phyloP scores from a whole-genome alignment of 2,113 vertebrate species.

The Aythya baeri region DNA sequence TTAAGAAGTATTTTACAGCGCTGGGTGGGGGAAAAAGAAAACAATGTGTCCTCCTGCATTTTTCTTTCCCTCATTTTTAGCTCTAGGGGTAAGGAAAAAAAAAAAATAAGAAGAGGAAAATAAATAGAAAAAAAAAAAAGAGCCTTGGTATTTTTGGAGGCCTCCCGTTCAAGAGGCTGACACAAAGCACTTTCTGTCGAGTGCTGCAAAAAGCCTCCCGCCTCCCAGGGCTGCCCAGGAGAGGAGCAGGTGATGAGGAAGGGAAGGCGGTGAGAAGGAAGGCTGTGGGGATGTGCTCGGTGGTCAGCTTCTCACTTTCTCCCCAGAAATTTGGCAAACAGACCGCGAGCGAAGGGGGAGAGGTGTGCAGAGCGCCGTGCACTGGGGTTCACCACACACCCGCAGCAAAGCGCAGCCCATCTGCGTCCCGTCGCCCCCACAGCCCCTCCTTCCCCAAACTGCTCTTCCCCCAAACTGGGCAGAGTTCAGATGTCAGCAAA shows the following conservation, averaged over 20 bases:
- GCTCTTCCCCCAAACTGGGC: neutral
- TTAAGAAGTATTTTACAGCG: slow-evolving; percentile 49
- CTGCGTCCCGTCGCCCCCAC: neutral
- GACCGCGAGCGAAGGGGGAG: neutral
- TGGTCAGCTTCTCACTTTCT: neutral
- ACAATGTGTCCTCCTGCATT: slow-evolving; percentile 14
- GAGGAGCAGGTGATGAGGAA: neutral
- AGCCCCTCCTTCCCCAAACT: neutral
- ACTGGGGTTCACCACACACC: neutral
- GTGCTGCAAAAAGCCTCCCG: neutral
- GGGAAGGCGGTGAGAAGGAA: neutral
- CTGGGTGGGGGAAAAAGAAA: neutral
- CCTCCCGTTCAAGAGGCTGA: neutral
- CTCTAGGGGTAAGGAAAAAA: neutral
- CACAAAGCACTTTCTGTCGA: neutral
- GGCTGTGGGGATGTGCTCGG: neutral
- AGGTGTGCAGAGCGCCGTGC: neutral
- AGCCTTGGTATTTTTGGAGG: slow-evolving; percentile 5
- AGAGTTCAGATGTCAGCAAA: slow-evolving; percentile 35
- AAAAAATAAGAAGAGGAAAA: neutral
- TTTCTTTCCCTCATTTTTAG: slow-evolving; percentile 2
- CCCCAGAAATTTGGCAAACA: neutral
- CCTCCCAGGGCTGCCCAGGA: neutral
- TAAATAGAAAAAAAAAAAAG: neutral
- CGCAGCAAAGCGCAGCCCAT: neutral